phyloP scores from a whole-genome alignment of 1,140 invertebrate genomes.

The Contarinia nasturtii region DNA sequence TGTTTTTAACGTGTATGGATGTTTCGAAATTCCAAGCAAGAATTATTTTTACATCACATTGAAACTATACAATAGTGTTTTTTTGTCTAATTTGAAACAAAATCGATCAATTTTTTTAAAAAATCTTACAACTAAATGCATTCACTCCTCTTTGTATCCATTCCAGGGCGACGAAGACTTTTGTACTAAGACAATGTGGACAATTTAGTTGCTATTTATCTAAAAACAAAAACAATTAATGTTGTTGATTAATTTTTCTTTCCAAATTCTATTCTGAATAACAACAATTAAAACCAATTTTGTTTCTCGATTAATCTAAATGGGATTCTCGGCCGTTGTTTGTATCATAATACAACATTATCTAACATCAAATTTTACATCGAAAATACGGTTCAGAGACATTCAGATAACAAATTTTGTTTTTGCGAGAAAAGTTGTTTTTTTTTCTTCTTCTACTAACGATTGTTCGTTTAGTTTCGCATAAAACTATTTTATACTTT shows the following conservation, averaged over 20 bases:
- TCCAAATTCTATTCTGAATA: not conserved
- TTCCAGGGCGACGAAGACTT: slow-evolving; percentile 36
- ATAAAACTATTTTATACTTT: no score
- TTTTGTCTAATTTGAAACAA: not conserved
- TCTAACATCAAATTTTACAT: no score
- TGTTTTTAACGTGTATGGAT: not conserved
- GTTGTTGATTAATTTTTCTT: not conserved
- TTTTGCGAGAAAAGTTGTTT: no score
- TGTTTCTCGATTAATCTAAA: no score
- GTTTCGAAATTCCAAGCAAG: not conserved
- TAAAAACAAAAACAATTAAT: no score
- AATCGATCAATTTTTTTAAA: not conserved
- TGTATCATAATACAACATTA: no score
- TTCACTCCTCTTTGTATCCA: slow-evolving; percentile 15
- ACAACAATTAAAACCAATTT: not conserved
- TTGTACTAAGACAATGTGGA: slow-evolving; percentile 29
- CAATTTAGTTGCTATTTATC: not conserved
- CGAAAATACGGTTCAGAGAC: no score
- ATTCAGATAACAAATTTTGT: no score
- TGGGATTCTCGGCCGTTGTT: no score
- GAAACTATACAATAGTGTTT: not conserved
- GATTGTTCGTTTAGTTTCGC: no score
- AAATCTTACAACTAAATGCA: not conserved
- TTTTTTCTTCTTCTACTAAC: no score
- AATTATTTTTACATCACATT: not conserved